Evolutionary conservation across 2,797 vertebrate genomes (phyloP), one percentile per base, ranked within the genome.

Genomic region (Parauchenoglanis punctatus): DNA sequence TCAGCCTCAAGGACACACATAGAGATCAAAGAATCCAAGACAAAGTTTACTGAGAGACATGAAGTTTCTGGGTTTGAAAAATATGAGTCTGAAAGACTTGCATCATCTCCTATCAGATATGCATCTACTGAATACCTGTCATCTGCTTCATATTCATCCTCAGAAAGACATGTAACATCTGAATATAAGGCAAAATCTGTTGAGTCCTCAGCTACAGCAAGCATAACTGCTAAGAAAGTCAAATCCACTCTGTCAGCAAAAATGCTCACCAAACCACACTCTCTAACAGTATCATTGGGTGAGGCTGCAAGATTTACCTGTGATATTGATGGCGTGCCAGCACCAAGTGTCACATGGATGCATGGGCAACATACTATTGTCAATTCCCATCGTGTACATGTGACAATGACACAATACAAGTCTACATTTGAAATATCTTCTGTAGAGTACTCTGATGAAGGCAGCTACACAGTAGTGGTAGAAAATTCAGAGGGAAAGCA

Each of bases 251-350:
- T 97, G 75, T 94, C 96, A 4, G 98, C 98, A 82, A 97, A 96
- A 94, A 97, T 99, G 91, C 96, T 99, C 86, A 99, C 97, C 68
- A 99, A 98, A 92, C 99, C 98, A 78, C 96, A 96, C 87, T 99
- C 99, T 87, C 10, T 98, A 86, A 98, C 96, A 0, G 95, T 98
- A 73, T 93, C 94, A 52, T 97, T 97, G 93, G 98, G 98, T 13
- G 98, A 99, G 67, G 94, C 95, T 6, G 97, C 95, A 49, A 96
- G 95, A 92, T 99, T 99, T 95, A 96, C 95, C 86, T 99, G 98
- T 83, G 98, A 99, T 13, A 97, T 97, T 11, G 99, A 99, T 89
- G 99, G 99, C 1, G 97, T 99, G 54, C 99, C 99, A 78, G 95
- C 96, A 90, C 97, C 99, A 87, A 95, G 91, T 87, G 97, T 99